These are phyloP conservation scores for Dendrocincla tyrannina DNA, from an alignment of 2,797 vertebrate genomes.

Conservation along the genomic window DNA sequence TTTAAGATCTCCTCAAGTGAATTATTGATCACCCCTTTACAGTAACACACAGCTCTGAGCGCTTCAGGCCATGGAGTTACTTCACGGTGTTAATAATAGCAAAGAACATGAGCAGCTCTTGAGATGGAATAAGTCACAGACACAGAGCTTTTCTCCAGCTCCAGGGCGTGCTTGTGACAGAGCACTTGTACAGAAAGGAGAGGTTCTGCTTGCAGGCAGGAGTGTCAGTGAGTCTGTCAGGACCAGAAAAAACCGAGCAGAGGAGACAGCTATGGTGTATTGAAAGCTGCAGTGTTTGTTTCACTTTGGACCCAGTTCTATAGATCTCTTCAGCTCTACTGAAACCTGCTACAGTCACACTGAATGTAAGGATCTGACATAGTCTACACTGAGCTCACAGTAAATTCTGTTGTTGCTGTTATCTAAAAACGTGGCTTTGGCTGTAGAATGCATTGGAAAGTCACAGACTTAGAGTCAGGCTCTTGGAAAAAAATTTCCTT, in stretches of 20 bases:
- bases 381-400: background rate
- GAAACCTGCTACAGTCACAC: background rate
- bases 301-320: background rate
- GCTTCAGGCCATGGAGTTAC: background rate
- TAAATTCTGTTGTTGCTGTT: background rate
- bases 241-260: background rate
- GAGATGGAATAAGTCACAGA: background rate
- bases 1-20: background rate
- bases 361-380: background rate
- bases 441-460: background rate
- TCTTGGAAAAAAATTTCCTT: background rate
- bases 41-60: background rate
- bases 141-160: background rate
- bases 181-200: background rate
- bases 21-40: conserved; percentile 10
- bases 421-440: background rate
- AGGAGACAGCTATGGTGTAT: background rate
- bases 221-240: background rate
- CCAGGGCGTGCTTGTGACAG: background rate
- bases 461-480: background rate
- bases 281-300: background rate
- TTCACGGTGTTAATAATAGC: background rate
- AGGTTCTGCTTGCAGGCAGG: background rate
- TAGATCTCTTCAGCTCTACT: background rate
- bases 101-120: background rate